phyloP scores from a whole-genome alignment of 2,797 vertebrate species.

The Pempheris klunzingeri region DNA sequence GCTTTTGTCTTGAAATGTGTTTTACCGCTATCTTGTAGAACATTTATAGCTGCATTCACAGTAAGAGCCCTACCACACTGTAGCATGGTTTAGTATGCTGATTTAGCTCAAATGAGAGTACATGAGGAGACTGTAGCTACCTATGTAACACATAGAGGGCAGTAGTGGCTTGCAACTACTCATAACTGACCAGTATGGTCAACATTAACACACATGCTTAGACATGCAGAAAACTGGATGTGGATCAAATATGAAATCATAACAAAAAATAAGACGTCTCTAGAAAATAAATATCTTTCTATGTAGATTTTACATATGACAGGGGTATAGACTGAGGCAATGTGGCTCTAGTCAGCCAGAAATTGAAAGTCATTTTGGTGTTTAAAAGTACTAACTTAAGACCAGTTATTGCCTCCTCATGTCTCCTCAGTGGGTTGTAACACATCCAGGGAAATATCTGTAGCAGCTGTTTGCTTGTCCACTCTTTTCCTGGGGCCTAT shows the following conservation, averaged over 20 bases:
- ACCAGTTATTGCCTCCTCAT: conserved; percentile 22
- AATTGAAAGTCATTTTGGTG: conserved; percentile 15
- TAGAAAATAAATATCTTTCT: conserved; percentile 8
- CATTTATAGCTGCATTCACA: conserved; percentile 16
- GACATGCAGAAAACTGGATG: conserved; percentile 26
- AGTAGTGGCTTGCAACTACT: conserved; percentile 63
- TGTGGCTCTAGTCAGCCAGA: conserved; percentile 6
- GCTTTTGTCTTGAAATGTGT: conserved; percentile 27
- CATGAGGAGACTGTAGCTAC: conserved; percentile 45
- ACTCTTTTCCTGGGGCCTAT: conserved; percentile 13
- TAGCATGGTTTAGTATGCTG: conserved; percentile 8
- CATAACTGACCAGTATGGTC: conserved; percentile 13
- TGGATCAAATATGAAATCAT: conserved; percentile 30
- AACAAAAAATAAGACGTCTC: conserved; percentile 2
- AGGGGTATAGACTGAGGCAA: not conserved
- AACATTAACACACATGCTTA: conserved; percentile 25
- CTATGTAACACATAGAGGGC: conserved; percentile 73
- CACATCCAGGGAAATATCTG: conserved; percentile 50
- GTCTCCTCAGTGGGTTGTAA: conserved; percentile 36
- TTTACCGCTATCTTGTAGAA: conserved; percentile 37
- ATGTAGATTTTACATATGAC: conserved; percentile 7
- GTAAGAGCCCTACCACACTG: not conserved
- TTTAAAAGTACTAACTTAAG: conserved; percentile 28
- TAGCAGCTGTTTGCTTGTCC: conserved; percentile 56
- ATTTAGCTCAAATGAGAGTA: conserved; percentile 7